Evolutionary conservation across 2,113 vertebrate species (phyloP), one percentile per base, ranked within the genome.

Genomic region (Neotoma lepida): DNA sequence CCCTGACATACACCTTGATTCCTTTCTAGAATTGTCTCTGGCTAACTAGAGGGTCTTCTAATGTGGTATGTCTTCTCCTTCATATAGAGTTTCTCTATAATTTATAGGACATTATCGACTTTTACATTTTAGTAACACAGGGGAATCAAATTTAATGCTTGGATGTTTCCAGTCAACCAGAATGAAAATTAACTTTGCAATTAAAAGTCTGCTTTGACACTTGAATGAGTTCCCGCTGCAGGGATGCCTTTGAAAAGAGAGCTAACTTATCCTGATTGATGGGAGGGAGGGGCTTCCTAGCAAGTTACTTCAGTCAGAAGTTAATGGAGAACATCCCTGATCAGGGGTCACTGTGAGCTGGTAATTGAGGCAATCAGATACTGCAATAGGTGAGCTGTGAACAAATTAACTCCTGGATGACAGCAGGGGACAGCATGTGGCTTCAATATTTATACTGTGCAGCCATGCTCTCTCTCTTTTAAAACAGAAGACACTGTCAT

Each of bases 141-240:
- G 39, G 39, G 49, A 94, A 88, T 94, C 80, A 93, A 41, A 85
- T 91, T 95, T 91, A 94, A 95, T 95, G 49, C 28, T 66, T 85
- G n/a, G 44, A 58, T 35, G 71, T 95, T 97, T 96, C 58, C 96
- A 86, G 22, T 93, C 81, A 96, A 86, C 26, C 17, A 30, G 10
- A 88, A 74, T 96, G 94, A 97, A 95, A 98, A 98, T 98, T 94
- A 98, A 95, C 95, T 97, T 97, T 93, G 92, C 86, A 96, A 97
- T 98, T 98, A 97, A 78, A 80, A 49, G 91, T 87, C 54, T 93
- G 87, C 96, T 95, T 97, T 94, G 96, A 85, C 88, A 82, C 82
- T 97, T 96, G 96, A 97, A 95, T 94, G 96, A 92, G 86, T 97
- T 97, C 73, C 39, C 84, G 46, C 96, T 93, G 92, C 71, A 97